phyloP scores from a whole-genome alignment of 1,140 invertebrate species.

The Babylonia areolata region DNA sequence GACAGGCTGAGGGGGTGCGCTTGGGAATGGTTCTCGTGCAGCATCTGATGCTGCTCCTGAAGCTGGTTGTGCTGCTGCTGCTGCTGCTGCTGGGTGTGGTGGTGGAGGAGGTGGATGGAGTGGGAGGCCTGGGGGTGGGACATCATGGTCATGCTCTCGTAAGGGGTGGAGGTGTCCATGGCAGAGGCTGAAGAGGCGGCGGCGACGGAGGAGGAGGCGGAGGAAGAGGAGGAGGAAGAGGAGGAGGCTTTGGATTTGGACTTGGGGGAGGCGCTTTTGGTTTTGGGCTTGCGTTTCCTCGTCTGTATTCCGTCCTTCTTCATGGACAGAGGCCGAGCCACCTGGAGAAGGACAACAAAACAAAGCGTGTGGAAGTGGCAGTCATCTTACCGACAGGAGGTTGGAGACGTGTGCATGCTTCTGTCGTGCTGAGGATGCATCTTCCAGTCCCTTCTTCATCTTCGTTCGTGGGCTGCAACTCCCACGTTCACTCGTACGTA shows the following conservation, averaged over 20 bases:
- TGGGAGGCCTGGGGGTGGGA: neutral
- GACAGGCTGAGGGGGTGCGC: constrained; percentile 32
- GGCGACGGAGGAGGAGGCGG: neutral
- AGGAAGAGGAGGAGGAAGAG: neutral
- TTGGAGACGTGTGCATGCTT: no score
- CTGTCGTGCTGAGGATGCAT: no score
- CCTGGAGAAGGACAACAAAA: no score
- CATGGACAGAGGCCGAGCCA: constrained; percentile 91
- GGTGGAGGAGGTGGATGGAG: constrained; percentile 18
- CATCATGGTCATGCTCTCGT: neutral
- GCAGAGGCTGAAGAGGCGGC: neutral
- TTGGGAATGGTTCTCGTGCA: constrained; percentile 31
- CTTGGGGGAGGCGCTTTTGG: constrained; percentile 6
- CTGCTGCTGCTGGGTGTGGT: constrained; percentile 40
- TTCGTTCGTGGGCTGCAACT: no score
- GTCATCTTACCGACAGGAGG: no score
- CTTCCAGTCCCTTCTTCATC: no score
- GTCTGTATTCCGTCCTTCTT: constrained; percentile 98
- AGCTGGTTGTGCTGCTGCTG: constrained; percentile 37
- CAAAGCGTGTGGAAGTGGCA: no score
- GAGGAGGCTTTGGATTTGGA: constrained; percentile 40
- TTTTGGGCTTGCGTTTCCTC: constrained; percentile 87
- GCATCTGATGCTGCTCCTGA: constrained; percentile 38
- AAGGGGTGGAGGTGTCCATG: neutral
- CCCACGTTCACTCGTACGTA: no score